These are phyloP conservation scores for Oophaga pumilio DNA, from an alignment of 2,113 vertebrate species.

Conservation along the genomic window DNA sequence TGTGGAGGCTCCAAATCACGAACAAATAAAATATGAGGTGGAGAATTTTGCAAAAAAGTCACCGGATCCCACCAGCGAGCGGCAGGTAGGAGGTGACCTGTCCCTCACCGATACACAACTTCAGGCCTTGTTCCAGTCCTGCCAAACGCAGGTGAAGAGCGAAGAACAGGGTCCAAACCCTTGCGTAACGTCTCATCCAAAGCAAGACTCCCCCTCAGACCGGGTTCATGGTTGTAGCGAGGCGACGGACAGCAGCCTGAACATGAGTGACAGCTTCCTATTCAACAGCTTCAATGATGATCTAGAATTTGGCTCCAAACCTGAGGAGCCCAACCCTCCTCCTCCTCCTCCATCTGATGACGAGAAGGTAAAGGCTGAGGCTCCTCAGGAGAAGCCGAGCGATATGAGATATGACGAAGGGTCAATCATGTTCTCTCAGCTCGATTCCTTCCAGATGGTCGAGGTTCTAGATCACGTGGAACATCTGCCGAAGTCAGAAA, in stretches of 20 bases:
- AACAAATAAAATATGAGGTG: constrained; percentile 31
- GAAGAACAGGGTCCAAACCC: constrained; percentile 56
- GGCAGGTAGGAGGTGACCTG: constrained; percentile 70
- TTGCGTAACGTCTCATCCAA: constrained; percentile 21
- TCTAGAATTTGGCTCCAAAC: neutral
- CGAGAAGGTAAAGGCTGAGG: neutral
- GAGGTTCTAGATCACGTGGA: constrained; percentile 70
- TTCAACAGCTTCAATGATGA: constrained; percentile 87
- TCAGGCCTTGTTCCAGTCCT: constrained; percentile 82
- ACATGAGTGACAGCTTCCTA: constrained; percentile 87
- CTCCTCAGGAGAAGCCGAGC: neutral
- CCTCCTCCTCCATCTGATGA: neutral
- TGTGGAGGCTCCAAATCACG: constrained; percentile 43
- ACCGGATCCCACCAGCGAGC: constrained; percentile 34
- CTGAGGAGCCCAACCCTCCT: neutral
- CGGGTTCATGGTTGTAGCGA: constrained; percentile 38
- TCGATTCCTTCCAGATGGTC: constrained; percentile 77
- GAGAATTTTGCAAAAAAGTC: constrained; percentile 15
- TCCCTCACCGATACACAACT: constrained; percentile 91
- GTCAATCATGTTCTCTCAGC: constrained; percentile 82
- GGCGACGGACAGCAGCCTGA: constrained; percentile 73
- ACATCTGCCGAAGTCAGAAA: constrained; percentile 43
- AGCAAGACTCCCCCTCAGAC: constrained; percentile 12
- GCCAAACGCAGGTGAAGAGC: constrained; percentile 75
- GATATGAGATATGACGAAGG: constrained; percentile 56